Conservation (phyloP, 2,113 vertebrate genomes). For the Chrysochloris asiatica region DNA sequence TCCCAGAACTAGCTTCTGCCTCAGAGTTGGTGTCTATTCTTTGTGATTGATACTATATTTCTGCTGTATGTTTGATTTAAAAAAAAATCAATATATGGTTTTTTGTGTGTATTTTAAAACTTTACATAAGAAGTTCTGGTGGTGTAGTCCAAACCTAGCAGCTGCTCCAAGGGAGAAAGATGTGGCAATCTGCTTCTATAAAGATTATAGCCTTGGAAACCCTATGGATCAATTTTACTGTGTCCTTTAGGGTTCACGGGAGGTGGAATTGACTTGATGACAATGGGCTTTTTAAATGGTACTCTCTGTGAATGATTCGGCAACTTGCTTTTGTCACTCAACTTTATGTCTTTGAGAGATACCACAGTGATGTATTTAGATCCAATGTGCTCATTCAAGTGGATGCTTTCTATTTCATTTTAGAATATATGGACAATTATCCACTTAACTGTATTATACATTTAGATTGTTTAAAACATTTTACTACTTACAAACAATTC, state of each 20-base stretch:
- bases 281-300: background rate
- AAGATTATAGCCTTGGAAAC: background rate
- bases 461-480: background rate
- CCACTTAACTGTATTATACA: background rate
- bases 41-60: slow-evolving; percentile 1
- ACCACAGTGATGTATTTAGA: background rate
- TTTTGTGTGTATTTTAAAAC: background rate
- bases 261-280: background rate
- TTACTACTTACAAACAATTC: background rate
- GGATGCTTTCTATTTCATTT: slow-evolving; percentile 20
- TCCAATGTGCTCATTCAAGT: background rate
- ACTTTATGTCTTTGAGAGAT: background rate
- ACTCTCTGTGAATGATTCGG: background rate
- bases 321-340: background rate
- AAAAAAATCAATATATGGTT: background rate
- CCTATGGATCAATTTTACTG: background rate
- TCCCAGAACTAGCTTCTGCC: background rate
- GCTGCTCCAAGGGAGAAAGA: background rate
- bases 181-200: background rate
- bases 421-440: too few species aligned
- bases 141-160: background rate
- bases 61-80: slow-evolving; percentile 10
- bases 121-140: background rate
- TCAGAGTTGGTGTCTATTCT: background rate
- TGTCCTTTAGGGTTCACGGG: background rate